These are phyloP conservation scores for Mechanitis messenoides DNA, from an alignment of 2,888 invertebrate species.

Conservation along the genomic window DNA sequence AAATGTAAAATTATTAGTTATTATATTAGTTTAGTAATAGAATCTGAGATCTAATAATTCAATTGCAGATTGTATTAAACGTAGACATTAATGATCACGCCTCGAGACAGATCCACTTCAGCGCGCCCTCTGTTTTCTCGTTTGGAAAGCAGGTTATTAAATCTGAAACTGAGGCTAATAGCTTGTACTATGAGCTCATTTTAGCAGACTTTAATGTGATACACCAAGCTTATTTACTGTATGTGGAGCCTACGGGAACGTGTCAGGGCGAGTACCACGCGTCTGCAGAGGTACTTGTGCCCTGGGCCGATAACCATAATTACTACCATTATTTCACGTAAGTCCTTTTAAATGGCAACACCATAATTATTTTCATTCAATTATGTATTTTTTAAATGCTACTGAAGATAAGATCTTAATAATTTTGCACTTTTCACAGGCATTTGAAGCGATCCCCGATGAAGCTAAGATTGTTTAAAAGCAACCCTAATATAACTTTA, in stretches of 20 bases:
- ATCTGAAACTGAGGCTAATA: conserved; percentile 74
- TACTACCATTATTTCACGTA: conserved; percentile 78
- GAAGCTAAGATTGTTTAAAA: conserved; percentile 75
- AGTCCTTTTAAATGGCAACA: conserved; percentile 39
- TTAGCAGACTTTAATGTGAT: conserved; percentile 75
- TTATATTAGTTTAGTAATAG: too few species aligned
- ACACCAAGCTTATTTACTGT: conserved; percentile 78
- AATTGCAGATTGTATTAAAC: conserved; percentile 77
- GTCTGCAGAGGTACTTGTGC: conserved; percentile 77
- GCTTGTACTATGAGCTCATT: conserved; percentile 78
- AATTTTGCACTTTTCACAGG: conserved; percentile 40
- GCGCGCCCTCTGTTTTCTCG: conserved; percentile 55
- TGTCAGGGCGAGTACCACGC: conserved; percentile 72
- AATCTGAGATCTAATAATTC: conserved; percentile 7
- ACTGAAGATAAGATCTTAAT: neutral
- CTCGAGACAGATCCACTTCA: conserved; percentile 50
- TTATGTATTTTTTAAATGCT: neutral
- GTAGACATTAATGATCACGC: conserved; percentile 78
- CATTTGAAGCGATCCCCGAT: conserved; percentile 67
- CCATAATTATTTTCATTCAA: neutral
- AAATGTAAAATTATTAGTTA: neutral
- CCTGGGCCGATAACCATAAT: conserved; percentile 81
- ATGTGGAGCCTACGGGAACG: conserved; percentile 73
- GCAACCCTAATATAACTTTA: conserved; percentile 60
- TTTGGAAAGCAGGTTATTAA: conserved; percentile 55